Evolutionary conservation across 2,888 invertebrate species (phyloP), one percentile per base, ranked within the genome.

Genomic region (Thymelicus sylvestris): DNA sequence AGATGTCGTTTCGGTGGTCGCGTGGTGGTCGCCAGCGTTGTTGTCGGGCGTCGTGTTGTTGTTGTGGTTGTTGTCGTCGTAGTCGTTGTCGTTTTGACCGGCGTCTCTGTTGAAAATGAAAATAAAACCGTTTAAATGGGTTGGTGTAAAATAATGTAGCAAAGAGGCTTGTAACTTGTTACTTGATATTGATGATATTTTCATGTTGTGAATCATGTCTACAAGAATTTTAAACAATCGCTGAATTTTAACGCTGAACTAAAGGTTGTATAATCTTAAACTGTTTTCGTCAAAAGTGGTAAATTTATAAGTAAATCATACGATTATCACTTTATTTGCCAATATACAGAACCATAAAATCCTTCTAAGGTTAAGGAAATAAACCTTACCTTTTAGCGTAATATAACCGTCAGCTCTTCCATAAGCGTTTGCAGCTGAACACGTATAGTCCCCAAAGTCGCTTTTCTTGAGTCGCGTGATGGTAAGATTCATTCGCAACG

Each of bases 391-490:
- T 96, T 97, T 97, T 68, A 98, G 91, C 76, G 96, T 94, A 76
- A 98, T 96, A 69, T 95, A 92, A 12, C 96, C 97, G 79, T 97
- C 97, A 15, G 96, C 96, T 83, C 95, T 96, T 7, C 98, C 98
- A 67, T 97, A 95, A 24, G 96, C 96, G 84, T 97, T 98, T 72
- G 95, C 95, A 57, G 97, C 96, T 3, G 96, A 95, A 83, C 98
- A 98, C 41, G 95, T 95, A 88, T 97, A 98, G 62, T 96, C 96
- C 0, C 97, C 97, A 79, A 97, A 97, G 87, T 98, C 98, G 31
- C 87, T 89, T 82, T 95, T 96, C 83, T 96, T 96, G 76, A 98
- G 91, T 77, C 95, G 95, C 76, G 95, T 95, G 81, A 98, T 96
- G 74, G 97, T 97, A 77, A 98, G 93, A 86, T 97, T 97, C 95